phyloP scores from a whole-genome alignment of 2,113 vertebrate genomes.

The Neopipo cinnamomea region DNA sequence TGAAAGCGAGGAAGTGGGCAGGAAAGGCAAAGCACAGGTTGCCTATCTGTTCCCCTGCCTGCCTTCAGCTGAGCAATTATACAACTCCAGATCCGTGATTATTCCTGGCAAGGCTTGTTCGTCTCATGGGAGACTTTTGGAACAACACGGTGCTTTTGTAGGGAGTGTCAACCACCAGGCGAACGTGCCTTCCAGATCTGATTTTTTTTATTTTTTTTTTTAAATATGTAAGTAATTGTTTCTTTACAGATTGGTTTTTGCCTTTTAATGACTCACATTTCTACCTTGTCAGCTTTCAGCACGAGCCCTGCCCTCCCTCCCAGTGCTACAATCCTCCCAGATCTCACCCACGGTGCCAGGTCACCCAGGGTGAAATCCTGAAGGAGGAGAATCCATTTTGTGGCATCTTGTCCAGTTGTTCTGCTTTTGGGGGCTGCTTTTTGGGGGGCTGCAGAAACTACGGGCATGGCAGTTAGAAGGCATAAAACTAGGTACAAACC shows the following conservation, averaged over 20 bases:
- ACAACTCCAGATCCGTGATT: background rate
- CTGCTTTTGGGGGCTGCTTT: background rate
- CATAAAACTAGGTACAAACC: background rate
- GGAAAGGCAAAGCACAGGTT: constrained; percentile 38
- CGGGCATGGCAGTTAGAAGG: fast-evolving
- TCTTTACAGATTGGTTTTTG: constrained; percentile 37
- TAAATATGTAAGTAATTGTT: constrained; percentile 29
- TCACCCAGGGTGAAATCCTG: constrained; percentile 37
- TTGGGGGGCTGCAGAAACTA: background rate
- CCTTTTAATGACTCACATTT: constrained; percentile 44
- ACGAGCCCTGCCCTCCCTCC: constrained; percentile 37
- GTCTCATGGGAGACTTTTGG: constrained; percentile 45
- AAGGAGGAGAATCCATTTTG: background rate
- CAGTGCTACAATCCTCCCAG: constrained; percentile 28
- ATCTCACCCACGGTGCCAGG: constrained; percentile 42
- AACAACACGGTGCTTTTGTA: constrained; percentile 13
- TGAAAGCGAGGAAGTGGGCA: background rate
- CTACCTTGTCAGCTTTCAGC: constrained; percentile 58
- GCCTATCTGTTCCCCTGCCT: background rate
- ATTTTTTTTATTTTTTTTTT: background rate
- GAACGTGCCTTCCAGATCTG: constrained; percentile 50
- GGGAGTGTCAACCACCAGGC: constrained; percentile 45
- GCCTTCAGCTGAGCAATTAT: constrained; percentile 10
- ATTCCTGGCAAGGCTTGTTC: constrained; percentile 41
- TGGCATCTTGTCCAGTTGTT: background rate